A percentile compares a stretch with the other conserved stretches of the same genome.
phyloP scores from a whole-genome alignment of 1,140 invertebrate species.

The Oncopeltus fasciatus region DNA sequence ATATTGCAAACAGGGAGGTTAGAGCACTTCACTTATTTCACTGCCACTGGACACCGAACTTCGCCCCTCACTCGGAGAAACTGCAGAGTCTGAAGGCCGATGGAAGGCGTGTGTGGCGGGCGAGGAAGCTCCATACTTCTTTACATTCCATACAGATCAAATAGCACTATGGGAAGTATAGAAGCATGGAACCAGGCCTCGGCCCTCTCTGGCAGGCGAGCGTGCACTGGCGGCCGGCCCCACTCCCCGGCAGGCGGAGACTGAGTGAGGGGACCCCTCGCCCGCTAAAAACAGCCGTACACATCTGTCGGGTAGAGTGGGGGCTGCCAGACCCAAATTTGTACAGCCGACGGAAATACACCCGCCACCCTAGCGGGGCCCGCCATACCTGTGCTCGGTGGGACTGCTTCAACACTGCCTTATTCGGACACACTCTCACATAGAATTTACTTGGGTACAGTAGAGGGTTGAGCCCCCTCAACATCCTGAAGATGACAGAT shows the following conservation, averaged over 20 bases:
- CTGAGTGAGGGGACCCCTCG: neutral
- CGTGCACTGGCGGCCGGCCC: neutral
- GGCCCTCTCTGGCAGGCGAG: constrained; percentile 26
- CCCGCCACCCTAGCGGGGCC: constrained; percentile 18
- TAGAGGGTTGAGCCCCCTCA: too few relatives aligned
- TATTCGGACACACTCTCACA: too few relatives aligned
- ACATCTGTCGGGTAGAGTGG: neutral
- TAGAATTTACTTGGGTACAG: too few relatives aligned
- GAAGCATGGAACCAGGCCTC: constrained; percentile 76
- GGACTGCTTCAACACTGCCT: too few relatives aligned
- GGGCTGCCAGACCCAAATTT: neutral
- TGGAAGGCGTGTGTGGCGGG: constrained; percentile 22
- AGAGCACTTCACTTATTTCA: too few relatives aligned
- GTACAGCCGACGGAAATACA: neutral
- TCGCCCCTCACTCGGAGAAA: too few relatives aligned
- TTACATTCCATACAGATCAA: constrained; percentile 87
- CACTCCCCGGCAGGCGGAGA: neutral
- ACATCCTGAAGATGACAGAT: too few relatives aligned
- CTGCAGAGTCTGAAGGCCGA: too few relatives aligned
- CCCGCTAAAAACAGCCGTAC: constrained; percentile 1
- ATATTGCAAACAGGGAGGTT: too few relatives aligned
- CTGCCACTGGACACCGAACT: too few relatives aligned
- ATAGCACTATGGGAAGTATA: constrained; percentile 82
- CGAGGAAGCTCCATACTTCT: constrained; percentile 79
- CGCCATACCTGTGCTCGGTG: too few relatives aligned